phyloP scores from a whole-genome alignment of 2,113 vertebrate species.

The Brachirus orientalis region DNA sequence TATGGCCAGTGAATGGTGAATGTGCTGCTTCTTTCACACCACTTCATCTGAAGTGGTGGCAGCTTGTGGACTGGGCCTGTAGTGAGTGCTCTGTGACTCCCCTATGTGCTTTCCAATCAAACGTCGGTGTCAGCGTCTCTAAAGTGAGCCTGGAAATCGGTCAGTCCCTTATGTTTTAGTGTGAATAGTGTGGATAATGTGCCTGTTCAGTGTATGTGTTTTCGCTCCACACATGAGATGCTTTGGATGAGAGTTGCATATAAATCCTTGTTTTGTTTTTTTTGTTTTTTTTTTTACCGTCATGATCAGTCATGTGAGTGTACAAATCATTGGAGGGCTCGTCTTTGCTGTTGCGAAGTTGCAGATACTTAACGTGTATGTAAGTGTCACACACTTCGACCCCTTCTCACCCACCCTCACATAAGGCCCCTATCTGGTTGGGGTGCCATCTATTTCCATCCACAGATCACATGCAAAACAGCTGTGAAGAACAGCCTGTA shows the following conservation, averaged over 20 bases:
- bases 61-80: slow-evolving; percentile 55
- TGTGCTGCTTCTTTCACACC: slow-evolving; percentile 72
- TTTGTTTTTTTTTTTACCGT: slow-evolving; percentile 5
- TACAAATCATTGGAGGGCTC: slow-evolving; percentile 18
- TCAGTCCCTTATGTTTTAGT: not conserved
- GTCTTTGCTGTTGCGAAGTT: no score
- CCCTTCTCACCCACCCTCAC: slow-evolving; percentile 37
- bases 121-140: slow-evolving; percentile 22
- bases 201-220: not conserved
- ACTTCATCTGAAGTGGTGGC: slow-evolving; percentile 77
- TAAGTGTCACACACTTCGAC: slow-evolving; percentile 10
- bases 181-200: not conserved
- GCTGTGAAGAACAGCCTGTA: slow-evolving; percentile 80
- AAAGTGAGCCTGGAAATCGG: slow-evolving; percentile 26
- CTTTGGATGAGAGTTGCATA: not conserved
- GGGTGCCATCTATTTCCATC: slow-evolving; percentile 77
- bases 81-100: slow-evolving; percentile 46
- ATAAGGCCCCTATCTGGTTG: slow-evolving; percentile 69
- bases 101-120: slow-evolving; percentile 35
- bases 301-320: not conserved
- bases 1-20: slow-evolving; percentile 72
- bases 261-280: not conserved
- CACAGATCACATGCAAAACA: slow-evolving; percentile 85
- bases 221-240: not conserved
- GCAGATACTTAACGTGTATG: slow-evolving; percentile 4